Evolutionary conservation across 2,888 invertebrate genomes (phyloP), one percentile per base, ranked within the genome.

Genomic region (Drosophila buzzatii): DNA sequence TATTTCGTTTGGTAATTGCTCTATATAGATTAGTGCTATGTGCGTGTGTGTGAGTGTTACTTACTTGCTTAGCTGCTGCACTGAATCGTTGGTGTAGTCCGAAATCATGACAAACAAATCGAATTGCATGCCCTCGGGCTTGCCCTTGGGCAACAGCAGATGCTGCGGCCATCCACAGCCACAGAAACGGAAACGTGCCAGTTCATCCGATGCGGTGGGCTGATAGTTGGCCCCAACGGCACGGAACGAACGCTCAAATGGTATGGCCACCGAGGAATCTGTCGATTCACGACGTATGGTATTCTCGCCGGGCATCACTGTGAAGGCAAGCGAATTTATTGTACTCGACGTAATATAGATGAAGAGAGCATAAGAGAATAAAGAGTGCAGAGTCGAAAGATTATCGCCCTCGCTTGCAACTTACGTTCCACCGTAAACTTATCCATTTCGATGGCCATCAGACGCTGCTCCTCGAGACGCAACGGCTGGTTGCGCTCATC

Each of bases 91-190:
- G 3, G 92, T 93, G 92, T 95, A 96, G 92, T 97, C 95, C 64
- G 97, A 96, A 68, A 97, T 94, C 96, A 97, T 97, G 47, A 95
- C 96, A 91, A 96, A 97, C 45, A 97, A 93, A 78, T 96, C 95
- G 88, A 95, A 95, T 0, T 94, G 93, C 92, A 94, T 95, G 1
- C 97, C 97, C 67, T 94, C 94, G 0, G 94, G 88, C 6, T 92
- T 95, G 5, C 97, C 97, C 92, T 95, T 96, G 0, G 97, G 96
- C 41, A 97, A 80, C 8, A 97, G 94, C 95, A 97, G 94, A 92
- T 97, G 97, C 71, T 97, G 95, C 0, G 97, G 97, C 97, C 97
- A 97, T 58, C 97, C 97, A 87, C 97, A 98, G 70, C 97, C 97
- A 93, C 97, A 98, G 94, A 96, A 97, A 93, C 96, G 96, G 93